Conservation (phyloP, 2,797 vertebrate genomes). For the Chelidonichthys spinosus region DNA sequence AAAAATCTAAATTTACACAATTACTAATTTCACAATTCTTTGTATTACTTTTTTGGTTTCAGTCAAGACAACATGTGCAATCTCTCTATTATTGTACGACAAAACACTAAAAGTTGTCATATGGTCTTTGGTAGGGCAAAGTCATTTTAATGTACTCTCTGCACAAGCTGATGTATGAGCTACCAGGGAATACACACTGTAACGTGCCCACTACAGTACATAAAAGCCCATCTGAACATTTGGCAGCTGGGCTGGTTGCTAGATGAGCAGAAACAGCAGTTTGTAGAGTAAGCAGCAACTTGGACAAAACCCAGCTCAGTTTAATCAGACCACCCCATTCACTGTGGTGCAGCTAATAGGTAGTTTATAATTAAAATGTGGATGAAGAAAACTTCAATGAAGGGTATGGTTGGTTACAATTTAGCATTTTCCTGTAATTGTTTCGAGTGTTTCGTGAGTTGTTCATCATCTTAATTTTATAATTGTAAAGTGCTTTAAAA, state of each 20-base stretch:
- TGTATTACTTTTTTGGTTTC: constrained; percentile 5
- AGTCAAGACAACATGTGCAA: constrained; percentile 9
- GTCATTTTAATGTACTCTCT: constrained; percentile 63
- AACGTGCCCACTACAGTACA: constrained; percentile 48
- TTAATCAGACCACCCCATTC: not conserved
- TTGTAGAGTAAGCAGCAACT: constrained; percentile 32
- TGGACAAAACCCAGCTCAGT: constrained; percentile 12
- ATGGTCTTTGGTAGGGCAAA: constrained; percentile 40
- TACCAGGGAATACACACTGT: constrained; percentile 38
- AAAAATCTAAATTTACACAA: not conserved
- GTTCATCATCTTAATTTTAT: not conserved
- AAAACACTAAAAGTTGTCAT: constrained; percentile 15
- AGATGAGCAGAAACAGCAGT: constrained; percentile 56
- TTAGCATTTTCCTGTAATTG: not conserved
- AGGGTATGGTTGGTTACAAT: not conserved
- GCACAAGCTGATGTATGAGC: constrained; percentile 60
- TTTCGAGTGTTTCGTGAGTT: not conserved
- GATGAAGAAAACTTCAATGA: not conserved
- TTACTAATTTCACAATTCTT: not conserved
- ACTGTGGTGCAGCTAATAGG: not conserved
- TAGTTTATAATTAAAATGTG: not conserved
- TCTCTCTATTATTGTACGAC: constrained; percentile 20
- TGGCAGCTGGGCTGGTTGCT: constrained; percentile 41
- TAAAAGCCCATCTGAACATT: constrained; percentile 70
- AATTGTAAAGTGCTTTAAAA: not conserved